Conservation (phyloP, 2,113 vertebrate species). For the Chunga burmeisteri region DNA sequence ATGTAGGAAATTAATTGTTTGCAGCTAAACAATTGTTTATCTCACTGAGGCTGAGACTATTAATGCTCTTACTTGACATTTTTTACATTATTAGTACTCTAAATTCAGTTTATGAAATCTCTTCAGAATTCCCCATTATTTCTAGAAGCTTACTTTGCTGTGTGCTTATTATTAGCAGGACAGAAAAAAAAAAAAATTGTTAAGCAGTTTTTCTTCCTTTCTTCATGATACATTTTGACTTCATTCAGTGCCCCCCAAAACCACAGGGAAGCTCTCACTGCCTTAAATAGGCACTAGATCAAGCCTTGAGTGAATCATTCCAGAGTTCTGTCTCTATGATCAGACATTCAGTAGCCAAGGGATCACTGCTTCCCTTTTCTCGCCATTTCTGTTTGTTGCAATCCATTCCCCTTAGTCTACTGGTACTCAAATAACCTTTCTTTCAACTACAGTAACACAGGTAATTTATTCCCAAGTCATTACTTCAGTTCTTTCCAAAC, state of each 20-base stretch:
- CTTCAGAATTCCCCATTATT: neutral
- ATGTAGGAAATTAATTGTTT: neutral
- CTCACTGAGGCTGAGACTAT: neutral
- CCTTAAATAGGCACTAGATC: neutral
- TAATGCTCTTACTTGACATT: neutral
- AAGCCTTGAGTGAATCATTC: neutral
- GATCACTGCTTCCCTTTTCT: neutral
- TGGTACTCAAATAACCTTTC: slow-evolving; percentile 50
- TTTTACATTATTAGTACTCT: neutral
- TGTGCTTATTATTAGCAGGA: neutral
- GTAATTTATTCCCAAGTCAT: slow-evolving; percentile 17
- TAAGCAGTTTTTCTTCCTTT: neutral
- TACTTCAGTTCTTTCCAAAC: neutral
- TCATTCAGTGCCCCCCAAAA: neutral
- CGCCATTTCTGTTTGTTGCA: slow-evolving; percentile 23
- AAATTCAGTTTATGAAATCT: neutral
- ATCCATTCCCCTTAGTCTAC: neutral
- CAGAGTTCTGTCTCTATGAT: slow-evolving; percentile 2
- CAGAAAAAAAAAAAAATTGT: neutral
- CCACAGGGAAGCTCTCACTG: neutral
- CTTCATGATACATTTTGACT: neutral
- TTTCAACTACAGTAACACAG: slow-evolving; percentile 15
- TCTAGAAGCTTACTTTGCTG: neutral
- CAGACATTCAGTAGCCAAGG: neutral
- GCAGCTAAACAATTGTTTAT: neutral